These are phyloP conservation scores for Lordiphosa fenestrarum DNA, from an alignment of 2,888 invertebrate species.

Conservation along the genomic window DNA sequence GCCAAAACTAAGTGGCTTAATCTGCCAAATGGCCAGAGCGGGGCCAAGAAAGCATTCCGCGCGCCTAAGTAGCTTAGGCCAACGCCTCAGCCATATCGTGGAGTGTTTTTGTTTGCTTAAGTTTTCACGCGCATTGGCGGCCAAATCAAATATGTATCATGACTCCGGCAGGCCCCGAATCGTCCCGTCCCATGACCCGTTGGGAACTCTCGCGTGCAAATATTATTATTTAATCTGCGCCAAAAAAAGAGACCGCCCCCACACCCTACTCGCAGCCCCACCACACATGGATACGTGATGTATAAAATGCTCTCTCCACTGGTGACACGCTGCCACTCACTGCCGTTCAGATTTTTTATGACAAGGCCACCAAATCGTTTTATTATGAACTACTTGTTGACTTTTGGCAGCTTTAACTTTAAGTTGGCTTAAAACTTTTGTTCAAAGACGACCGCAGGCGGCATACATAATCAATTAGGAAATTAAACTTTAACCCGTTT, in stretches of 20 bases:
- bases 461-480: slow-evolving; percentile 52
- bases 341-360: slow-evolving; percentile 42
- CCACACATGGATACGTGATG: slow-evolving; percentile 15
- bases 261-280: neutral
- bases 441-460: slow-evolving; percentile 37
- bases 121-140: slow-evolving; percentile 35
- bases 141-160: slow-evolving; percentile 16
- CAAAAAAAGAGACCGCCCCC: slow-evolving; percentile 2
- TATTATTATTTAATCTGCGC: slow-evolving; percentile 70
- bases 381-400: slow-evolving; percentile 76
- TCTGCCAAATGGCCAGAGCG: slow-evolving; percentile 54
- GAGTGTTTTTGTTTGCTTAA: slow-evolving; percentile 33
- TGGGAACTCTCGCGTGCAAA: slow-evolving; percentile 52
- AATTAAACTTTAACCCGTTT: too few species aligned
- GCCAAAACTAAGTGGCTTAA: slow-evolving; percentile 66
- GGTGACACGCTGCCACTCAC: slow-evolving; percentile 2
- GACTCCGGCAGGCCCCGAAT: slow-evolving; percentile 21
- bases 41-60: slow-evolving; percentile 48
- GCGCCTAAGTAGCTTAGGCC: slow-evolving; percentile 47
- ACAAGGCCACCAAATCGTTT: slow-evolving; percentile 53
- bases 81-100: slow-evolving; percentile 38
- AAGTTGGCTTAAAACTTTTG: slow-evolving; percentile 47
- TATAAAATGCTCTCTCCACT: slow-evolving; percentile 1
- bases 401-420: slow-evolving; percentile 50
- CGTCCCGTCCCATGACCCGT: slow-evolving; percentile 25